Evolutionary conservation across 2,113 vertebrate species (phyloP).

Genomic region (Nycticorax nycticorax): DNA sequence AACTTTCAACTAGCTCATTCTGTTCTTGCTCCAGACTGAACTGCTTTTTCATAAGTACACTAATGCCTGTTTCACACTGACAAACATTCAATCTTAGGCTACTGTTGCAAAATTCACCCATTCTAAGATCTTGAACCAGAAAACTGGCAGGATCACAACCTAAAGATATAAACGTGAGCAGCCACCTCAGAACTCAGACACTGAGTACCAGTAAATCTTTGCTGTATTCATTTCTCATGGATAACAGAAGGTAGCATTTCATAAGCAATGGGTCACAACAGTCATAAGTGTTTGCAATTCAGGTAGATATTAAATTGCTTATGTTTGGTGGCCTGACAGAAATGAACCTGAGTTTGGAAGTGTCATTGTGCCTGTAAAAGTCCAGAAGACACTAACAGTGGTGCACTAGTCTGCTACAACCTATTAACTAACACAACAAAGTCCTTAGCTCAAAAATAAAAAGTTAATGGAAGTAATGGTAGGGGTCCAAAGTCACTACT

Average conservation of each 20-base stretch:
- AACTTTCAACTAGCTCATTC: neutral
- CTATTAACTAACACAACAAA: neutral
- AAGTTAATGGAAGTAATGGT: neutral
- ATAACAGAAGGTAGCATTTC: neutral
- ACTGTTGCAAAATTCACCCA: neutral
- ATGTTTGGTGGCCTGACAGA: neutral
- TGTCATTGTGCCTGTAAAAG: neutral
- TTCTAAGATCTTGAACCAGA: neutral
- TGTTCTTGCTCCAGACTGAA: neutral
- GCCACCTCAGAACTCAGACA: neutral
- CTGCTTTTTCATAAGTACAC: neutral
- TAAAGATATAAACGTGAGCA: neutral
- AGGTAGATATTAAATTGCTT: neutral
- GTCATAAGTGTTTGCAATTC: neutral
- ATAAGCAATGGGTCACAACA: neutral
- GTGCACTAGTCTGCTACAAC: neutral
- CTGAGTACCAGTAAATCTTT: neutral
- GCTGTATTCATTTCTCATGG: neutral
- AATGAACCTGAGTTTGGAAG: neutral
- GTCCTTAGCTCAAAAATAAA: neutral
- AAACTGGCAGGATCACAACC: neutral
- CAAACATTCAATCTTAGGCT: neutral
- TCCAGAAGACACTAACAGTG: neutral
- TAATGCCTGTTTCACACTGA: neutral
- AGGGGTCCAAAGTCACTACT: neutral